These are phyloP conservation scores for Polydrusus cervinus DNA, from an alignment of 2,888 invertebrate genomes.

Conservation along the genomic window DNA sequence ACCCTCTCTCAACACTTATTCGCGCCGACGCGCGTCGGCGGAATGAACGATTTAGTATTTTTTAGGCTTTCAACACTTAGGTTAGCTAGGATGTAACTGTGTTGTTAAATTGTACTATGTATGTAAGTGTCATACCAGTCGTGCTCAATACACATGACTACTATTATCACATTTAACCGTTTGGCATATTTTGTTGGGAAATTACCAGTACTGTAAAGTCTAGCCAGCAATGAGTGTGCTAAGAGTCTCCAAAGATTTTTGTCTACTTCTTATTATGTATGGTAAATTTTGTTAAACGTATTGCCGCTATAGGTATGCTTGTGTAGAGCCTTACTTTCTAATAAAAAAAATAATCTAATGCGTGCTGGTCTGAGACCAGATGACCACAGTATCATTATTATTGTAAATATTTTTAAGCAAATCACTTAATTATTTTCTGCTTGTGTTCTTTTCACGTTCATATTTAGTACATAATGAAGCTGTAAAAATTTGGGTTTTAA, in stretches of 20 bases:
- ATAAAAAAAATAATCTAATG: slow-evolving; percentile 45
- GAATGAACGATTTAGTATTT: slow-evolving; percentile 67
- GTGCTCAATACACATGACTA: slow-evolving; percentile 72
- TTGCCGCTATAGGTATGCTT: slow-evolving; percentile 67
- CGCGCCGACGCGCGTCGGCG: slow-evolving; percentile 47
- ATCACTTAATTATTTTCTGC: slow-evolving; percentile 70
- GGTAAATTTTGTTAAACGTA: slow-evolving; percentile 39
- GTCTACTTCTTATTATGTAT: slow-evolving; percentile 40
- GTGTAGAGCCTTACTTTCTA: slow-evolving; percentile 69
- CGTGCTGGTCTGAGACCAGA: slow-evolving; percentile 71
- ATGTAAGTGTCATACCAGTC: slow-evolving; percentile 70
- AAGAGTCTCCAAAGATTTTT: slow-evolving; percentile 43
- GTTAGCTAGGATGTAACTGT: slow-evolving; percentile 73
- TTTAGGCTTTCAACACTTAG: slow-evolving; percentile 72
- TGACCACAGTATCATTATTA: slow-evolving; percentile 71
- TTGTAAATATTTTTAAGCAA: slow-evolving; percentile 72
- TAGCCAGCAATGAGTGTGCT: slow-evolving; percentile 51
- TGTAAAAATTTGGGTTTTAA: slow-evolving; percentile 72
- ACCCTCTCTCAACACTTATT: slow-evolving; percentile 56
- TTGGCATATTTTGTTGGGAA: slow-evolving; percentile 56
- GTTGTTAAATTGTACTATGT: slow-evolving; percentile 73
- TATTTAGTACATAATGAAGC: slow-evolving; percentile 71
- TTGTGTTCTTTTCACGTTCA: slow-evolving; percentile 71
- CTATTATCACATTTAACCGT: slow-evolving; percentile 67
- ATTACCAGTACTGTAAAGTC: slow-evolving; percentile 37